phyloP scores from a whole-genome alignment of 2,888 invertebrate species.

The Gymnoscelis rufifasciata region DNA sequence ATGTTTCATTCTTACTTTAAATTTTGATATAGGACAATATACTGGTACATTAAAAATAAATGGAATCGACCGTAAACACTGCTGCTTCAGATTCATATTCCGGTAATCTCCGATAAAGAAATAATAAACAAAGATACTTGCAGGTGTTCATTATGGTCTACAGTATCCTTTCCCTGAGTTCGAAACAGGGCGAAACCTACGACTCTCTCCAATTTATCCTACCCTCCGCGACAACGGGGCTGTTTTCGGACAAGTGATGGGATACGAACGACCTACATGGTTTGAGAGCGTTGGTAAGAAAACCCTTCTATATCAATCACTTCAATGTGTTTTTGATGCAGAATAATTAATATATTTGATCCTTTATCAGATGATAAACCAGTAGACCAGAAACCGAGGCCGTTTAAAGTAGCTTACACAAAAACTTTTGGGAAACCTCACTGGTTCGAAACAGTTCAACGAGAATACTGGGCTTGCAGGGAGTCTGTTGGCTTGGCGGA shows the following conservation, averaged over 20 bases:
- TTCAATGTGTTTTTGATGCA: too few relatives aligned
- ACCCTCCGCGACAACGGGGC: constrained; percentile 94
- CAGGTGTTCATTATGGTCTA: constrained; percentile 86
- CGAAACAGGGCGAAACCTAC: constrained; percentile 90
- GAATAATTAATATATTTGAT: too few relatives aligned
- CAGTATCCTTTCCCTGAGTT: constrained; percentile 93
- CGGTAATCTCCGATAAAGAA: too few relatives aligned
- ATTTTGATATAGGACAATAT: too few relatives aligned
- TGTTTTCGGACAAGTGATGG: constrained; percentile 98
- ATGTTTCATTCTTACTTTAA: too few relatives aligned
- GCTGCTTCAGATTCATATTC: too few relatives aligned
- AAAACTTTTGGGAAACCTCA: constrained; percentile 93
- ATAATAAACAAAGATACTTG: background rate
- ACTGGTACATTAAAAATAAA: too few relatives aligned
- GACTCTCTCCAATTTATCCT: constrained; percentile 97
- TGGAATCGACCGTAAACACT: too few relatives aligned
- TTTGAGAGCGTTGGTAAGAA: constrained; percentile 81
- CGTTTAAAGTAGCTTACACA: constrained; percentile 86
- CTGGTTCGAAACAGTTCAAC: constrained; percentile 93
- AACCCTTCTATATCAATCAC: background rate
- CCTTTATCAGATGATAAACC: constrained; percentile 44
- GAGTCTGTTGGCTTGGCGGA: constrained; percentile 96
- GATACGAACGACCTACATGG: constrained; percentile 96
- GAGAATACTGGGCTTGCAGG: constrained; percentile 95
- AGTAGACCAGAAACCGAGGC: constrained; percentile 37